These are phyloP conservation scores for Hydractinia echinata DNA, from an alignment of 30 jellyfish, hydroid and myxozoan genomes.

Conservation along the genomic window DNA sequence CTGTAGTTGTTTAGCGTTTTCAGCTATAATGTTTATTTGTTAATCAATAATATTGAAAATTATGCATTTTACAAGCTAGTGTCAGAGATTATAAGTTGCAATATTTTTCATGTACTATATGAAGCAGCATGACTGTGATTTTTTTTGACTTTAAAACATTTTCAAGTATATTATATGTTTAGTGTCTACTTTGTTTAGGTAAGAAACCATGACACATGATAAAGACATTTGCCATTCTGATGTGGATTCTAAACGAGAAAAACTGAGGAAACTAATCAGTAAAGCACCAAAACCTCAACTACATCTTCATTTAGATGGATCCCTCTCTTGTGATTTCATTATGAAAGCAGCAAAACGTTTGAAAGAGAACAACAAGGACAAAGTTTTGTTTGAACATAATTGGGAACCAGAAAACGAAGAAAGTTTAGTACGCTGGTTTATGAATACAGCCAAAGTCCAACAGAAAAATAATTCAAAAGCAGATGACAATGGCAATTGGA, in stretches of 20 bases:
- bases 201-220: no score
- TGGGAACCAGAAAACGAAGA: slow-evolving; percentile 19
- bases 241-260: not conserved
- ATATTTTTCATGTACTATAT: no score
- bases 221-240: not conserved
- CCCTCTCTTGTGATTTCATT: slow-evolving; percentile 14
- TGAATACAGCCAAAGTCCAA: not conserved
- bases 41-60: no score
- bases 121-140: no score
- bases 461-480: not conserved
- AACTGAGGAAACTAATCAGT: not conserved
- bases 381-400: not conserved
- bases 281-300: slow-evolving; percentile 23
- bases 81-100: no score
- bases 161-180: no score
- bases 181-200: no score
- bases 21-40: no score
- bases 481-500: slow-evolving; percentile 8
- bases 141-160: no score
- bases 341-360: not conserved
- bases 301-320: slow-evolving; percentile 24
- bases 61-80: no score
- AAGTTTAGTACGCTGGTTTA: slow-evolving; percentile 1
- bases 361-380: not conserved
- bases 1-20: no score